These are phyloP conservation scores for Lepidocyrtoides sp. DNA, from an alignment of 2,888 invertebrate species.

Conservation along the genomic window DNA sequence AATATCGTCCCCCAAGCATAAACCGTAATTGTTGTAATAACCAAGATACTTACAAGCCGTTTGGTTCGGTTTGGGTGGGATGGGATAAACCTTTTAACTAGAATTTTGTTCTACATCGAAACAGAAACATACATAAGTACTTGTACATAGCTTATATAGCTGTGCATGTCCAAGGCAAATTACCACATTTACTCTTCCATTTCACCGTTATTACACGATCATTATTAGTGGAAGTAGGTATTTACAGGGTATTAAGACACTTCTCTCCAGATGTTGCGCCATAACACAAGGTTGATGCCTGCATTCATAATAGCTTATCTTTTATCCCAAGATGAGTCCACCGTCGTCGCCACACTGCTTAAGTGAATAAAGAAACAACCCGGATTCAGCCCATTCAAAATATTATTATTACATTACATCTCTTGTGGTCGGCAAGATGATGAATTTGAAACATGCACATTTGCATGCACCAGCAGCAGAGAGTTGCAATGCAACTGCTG, in stretches of 20 bases:
- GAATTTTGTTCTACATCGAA: too few relatives aligned
- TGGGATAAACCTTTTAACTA: too few relatives aligned
- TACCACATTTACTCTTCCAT: not conserved
- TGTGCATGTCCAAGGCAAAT: slow-evolving; percentile 3
- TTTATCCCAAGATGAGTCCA: not conserved
- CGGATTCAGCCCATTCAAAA: slow-evolving; percentile 12
- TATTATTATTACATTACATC: not conserved
- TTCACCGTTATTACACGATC: not conserved
- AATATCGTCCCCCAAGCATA: too few relatives aligned
- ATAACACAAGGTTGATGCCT: not conserved
- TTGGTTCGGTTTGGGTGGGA: too few relatives aligned
- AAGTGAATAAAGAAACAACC: not conserved
- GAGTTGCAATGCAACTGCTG: too few relatives aligned
- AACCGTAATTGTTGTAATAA: too few relatives aligned
- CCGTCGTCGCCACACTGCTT: not conserved
- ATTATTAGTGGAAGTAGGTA: not conserved
- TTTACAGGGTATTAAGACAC: slow-evolving; percentile 9
- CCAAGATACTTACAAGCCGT: too few relatives aligned
- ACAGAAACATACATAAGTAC: not conserved
- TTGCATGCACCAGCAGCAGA: slow-evolving; percentile 30
- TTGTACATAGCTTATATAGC: not conserved
- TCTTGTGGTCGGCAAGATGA: not conserved
- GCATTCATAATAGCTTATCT: not conserved
- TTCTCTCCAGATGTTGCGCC: slow-evolving; percentile 20
- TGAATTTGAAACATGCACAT: slow-evolving; percentile 55